Conservation (phyloP, 64 coral and sea anemone genomes). For the Stichodactyla helianthus region DNA sequence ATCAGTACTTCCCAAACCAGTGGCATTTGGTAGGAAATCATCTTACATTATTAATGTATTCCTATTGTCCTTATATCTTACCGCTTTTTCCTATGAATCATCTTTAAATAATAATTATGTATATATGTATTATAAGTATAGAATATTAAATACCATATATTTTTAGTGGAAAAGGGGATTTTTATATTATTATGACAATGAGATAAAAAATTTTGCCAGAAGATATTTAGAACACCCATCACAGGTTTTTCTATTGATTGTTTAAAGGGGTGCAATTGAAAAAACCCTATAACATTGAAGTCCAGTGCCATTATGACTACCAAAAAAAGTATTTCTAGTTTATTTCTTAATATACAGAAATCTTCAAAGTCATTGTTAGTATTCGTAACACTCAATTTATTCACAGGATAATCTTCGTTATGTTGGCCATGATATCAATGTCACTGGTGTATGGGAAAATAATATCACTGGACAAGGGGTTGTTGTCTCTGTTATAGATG, state of each 20-base stretch:
- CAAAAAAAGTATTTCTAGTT: too few species aligned
- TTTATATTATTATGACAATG: too few species aligned
- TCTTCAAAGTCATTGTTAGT: too few species aligned
- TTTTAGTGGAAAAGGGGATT: too few species aligned
- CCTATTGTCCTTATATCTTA: constrained; percentile 18
- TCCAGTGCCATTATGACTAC: too few species aligned
- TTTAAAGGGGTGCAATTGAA: too few species aligned
- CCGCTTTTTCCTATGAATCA: not conserved
- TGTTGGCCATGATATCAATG: constrained; percentile 96
- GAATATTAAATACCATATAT: too few species aligned
- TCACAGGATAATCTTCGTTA: constrained; percentile 84
- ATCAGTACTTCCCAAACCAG: constrained; percentile 98
- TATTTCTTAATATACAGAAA: too few species aligned
- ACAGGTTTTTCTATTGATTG: too few species aligned
- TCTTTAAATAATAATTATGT: not conserved
- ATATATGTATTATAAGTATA: not conserved
- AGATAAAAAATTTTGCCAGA: too few species aligned
- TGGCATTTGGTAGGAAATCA: constrained; percentile 89
- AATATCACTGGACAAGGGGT: constrained; percentile 92
- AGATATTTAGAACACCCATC: too few species aligned
- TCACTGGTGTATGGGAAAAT: constrained; percentile 91
- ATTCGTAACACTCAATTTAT: not conserved
- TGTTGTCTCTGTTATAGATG: constrained; percentile 91
- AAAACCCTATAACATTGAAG: too few species aligned
- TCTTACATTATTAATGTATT: constrained; percentile 60